phyloP scores from a whole-genome alignment of 2,888 invertebrate genomes.

The Caenorhabditis uteleia region DNA sequence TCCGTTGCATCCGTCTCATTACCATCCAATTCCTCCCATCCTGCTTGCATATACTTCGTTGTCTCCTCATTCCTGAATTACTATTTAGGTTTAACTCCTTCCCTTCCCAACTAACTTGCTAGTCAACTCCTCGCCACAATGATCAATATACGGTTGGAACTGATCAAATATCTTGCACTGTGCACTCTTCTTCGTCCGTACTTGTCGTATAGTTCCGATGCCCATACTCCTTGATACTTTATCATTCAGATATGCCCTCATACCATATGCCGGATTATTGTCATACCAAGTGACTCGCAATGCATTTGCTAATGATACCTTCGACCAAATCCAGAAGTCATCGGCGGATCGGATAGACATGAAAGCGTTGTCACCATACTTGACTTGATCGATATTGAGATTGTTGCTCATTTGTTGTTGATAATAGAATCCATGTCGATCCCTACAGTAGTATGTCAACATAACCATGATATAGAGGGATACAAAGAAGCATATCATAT shows the following conservation, averaged over 20 bases:
- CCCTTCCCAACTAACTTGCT: conserved; percentile 4
- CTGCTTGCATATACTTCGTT: conserved; percentile 24
- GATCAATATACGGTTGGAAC: conserved; percentile 24
- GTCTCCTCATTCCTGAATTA: conserved; percentile 28
- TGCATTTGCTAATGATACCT: conserved; percentile 56
- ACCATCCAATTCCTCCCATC: conserved; percentile 16
- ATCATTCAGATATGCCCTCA: conserved; percentile 73
- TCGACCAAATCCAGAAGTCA: conserved; percentile 53
- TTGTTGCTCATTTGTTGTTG: conserved; percentile 34
- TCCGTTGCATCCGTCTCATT: conserved; percentile 15
- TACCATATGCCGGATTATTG: conserved; percentile 71
- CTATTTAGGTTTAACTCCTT: background rate
- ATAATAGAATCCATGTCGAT: conserved; percentile 49
- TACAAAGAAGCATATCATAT: conserved; percentile 45
- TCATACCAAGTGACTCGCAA: conserved; percentile 73
- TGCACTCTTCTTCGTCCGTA: conserved; percentile 68
- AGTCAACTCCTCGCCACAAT: conserved; percentile 33
- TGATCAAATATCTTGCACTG: conserved; percentile 30
- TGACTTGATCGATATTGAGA: conserved; percentile 14
- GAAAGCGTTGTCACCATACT: conserved; percentile 38
- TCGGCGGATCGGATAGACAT: conserved; percentile 39
- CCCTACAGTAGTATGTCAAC: conserved; percentile 49
- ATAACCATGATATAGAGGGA: conserved; percentile 50
- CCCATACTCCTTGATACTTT: conserved; percentile 74
- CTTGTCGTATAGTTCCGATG: conserved; percentile 73